These are phyloP conservation scores for Microplitis manilae DNA, from an alignment of 2,888 invertebrate genomes.

Conservation along the genomic window DNA sequence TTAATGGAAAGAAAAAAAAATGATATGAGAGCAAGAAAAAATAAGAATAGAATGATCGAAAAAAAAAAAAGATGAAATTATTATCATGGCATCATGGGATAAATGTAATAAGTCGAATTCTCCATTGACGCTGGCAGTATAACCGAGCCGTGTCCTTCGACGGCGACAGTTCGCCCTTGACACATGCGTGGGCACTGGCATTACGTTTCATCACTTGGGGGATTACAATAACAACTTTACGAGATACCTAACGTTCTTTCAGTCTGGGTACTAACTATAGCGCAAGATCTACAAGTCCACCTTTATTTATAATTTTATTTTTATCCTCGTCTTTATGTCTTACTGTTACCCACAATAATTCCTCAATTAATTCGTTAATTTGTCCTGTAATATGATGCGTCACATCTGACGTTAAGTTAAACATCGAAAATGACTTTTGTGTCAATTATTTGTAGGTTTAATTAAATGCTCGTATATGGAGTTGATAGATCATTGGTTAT, in stretches of 20 bases:
- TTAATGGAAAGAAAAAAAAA: neutral
- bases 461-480: no score
- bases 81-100: neutral
- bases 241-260: neutral
- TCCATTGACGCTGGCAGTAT: neutral
- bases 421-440: no score
- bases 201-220: conserved; percentile 24
- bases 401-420: no score
- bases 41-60: neutral
- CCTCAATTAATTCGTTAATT: no score
- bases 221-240: conserved; percentile 12
- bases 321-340: no score
- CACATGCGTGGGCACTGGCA: conserved; percentile 24
- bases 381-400: no score
- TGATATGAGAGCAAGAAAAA: neutral
- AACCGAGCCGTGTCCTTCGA: conserved; percentile 31
- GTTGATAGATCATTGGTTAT: no score
- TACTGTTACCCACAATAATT: no score
- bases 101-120: conserved; percentile 11
- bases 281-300: no score
- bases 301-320: no score
- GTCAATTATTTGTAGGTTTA: no score
- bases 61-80: neutral
- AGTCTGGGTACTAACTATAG: no score
- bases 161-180: conserved; percentile 19